These are phyloP conservation scores for Dynastes maya DNA, from an alignment of 2,888 invertebrate genomes.

Conservation along the genomic window DNA sequence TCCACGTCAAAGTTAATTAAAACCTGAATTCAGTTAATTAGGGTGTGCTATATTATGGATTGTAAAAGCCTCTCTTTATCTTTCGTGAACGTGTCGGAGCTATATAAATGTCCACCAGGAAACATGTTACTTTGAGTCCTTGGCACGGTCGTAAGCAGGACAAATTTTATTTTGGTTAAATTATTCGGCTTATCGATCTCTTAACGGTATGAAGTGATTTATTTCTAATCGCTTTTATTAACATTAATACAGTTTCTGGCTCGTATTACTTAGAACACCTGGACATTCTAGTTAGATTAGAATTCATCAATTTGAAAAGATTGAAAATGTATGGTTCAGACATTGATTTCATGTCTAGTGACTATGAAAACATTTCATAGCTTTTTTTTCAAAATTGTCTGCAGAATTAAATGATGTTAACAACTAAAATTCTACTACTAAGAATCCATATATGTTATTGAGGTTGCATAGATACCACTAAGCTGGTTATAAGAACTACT, in stretches of 20 bases:
- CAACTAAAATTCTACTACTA: no score
- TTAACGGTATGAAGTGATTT: not conserved
- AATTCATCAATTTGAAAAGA: no score
- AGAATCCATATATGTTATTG: no score
- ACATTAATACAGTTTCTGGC: not conserved
- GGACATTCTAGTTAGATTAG: no score
- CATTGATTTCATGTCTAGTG: no score
- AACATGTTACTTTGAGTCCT: conserved; percentile 3
- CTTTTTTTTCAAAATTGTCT: no score
- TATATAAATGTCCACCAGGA: not conserved
- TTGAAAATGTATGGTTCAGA: no score
- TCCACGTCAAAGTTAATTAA: conserved; percentile 12
- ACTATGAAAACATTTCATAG: no score
- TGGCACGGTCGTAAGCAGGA: not conserved
- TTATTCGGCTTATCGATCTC: not conserved
- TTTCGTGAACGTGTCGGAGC: not conserved
- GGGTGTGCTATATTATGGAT: not conserved
- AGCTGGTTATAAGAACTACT: no score
- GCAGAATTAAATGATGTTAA: no score
- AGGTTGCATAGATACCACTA: no score
- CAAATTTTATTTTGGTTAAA: not conserved
- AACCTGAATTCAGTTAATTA: conserved; percentile 19
- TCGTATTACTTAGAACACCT: no score
- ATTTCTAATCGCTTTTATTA: not conserved
- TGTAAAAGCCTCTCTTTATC: not conserved